Base-by-base conservation (phyloP, 2,797 vertebrate genomes). In the Amphiprion clarkii region DNA sequence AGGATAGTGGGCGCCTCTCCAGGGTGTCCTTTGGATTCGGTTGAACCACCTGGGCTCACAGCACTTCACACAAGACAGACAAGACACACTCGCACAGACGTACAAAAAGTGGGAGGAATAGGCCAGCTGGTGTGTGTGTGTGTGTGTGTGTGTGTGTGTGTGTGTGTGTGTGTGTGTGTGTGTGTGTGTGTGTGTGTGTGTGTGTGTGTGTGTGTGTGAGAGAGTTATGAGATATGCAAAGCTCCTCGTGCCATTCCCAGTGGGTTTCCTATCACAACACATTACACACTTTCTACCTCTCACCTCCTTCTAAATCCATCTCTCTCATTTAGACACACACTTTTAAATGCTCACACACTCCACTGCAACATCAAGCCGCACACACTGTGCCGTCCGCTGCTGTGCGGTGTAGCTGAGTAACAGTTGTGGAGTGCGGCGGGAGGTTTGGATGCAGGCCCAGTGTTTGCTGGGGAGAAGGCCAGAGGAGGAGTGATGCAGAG, bases 11-110 rank as follows among this genome's bases (percentile, higher is more conserved):
- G 81, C 19, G 3, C 48, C 60, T 88, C 78, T 89, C 68, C 58
- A 81, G 79, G 71, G 71, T 62, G 62, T 75, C 67, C 70, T 80
- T 68, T 83, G 81, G 81, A 78, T 83, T 82, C 58, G 42, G 66
- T 62, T 78, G 87, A 80, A 86, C 74, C 88, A 86, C 87, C 87
- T 90, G 88, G 74, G 86, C 78, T 64, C 51, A 13, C 65, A 75
- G 75, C 71, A 63, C 76, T 82, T 85, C 79, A 82, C 65, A 74
- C 53, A 19, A 71, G 65, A 83, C 67, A 77, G 25, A 80, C 57
- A 78, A 83, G 36, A 66, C 78, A 75, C 49, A 57, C 49, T 70
- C 13, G 70, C n/a, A 70, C 74, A 76, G 19, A 60, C 39, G 19
- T 29, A 61, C 57, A 78, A 62, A 79, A 87, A 76, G 63, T 65